A percentile compares a stretch with the other conserved stretches of the same genome.
These are phyloP conservation scores for Bubo scandiacus DNA, from an alignment of 2,113 vertebrate genomes.

Conservation along the genomic window DNA sequence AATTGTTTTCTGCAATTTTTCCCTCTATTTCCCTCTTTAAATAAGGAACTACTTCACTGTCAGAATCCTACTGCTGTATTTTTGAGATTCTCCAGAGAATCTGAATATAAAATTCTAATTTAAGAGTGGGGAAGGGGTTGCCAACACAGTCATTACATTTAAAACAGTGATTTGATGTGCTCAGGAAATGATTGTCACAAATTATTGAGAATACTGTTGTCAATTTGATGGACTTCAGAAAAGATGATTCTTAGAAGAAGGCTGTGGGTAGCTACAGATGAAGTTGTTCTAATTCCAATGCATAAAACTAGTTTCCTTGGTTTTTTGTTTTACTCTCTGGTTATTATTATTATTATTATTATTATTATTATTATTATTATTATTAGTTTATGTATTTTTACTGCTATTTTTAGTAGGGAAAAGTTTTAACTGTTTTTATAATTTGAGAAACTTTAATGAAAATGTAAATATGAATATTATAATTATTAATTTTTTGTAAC, in stretches of 20 bases:
- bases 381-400: conserved; percentile 78
- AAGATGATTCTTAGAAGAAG: neutral
- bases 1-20: conserved; percentile 81
- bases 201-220: neutral
- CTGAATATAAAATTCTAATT: conserved; percentile 3
- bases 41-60: conserved; percentile 86
- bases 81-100: conserved; percentile 10
- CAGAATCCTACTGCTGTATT: conserved; percentile 70
- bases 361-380: conserved; percentile 66
- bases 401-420: conserved; percentile 74
- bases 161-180: neutral
- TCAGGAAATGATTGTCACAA: neutral
- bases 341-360: conserved; percentile 61
- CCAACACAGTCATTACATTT: neutral
- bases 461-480: conserved; percentile 71
- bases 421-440: conserved; percentile 73
- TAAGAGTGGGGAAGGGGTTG: neutral
- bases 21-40: conserved; percentile 78
- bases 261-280: conserved; percentile 75
- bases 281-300: conserved; percentile 85
- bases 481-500: conserved; percentile 74
- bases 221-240: neutral
- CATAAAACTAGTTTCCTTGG: conserved; percentile 78
- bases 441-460: conserved; percentile 71
- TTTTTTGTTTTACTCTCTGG: conserved; percentile 75